Base-by-base conservation (phyloP, 2,888 invertebrate species). In the Adineta ricciae region DNA sequence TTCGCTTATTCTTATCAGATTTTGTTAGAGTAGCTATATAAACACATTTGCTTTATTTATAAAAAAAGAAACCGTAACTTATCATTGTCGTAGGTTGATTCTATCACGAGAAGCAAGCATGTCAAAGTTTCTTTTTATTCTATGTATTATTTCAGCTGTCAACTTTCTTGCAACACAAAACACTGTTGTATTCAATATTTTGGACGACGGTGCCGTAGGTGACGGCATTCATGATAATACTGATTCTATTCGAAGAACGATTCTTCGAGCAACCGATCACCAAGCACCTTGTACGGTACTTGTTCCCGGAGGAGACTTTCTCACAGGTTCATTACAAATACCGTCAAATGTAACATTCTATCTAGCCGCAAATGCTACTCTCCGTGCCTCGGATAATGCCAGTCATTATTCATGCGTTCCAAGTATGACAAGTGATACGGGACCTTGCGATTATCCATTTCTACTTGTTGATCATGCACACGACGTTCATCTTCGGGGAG, bases 331-430 rank as follows among this genome's bases (percentile, higher is more conserved):
- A 82, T 87, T 88, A 9, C 88, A 92, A 91, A 94, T 96, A 87
- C 94, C 95, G 0, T 94, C 95, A 16, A 92, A 96, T 88, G 95
- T 96, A 1, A 94, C 95, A 88, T 91, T 96, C 8, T 94, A 94
- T 88, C 91, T 96, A 32, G 64, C 64, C 32, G 3, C 1, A 16
- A 27, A 64, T 64, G 64, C 64, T 64, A 64, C 32, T 64, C 32
- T 64, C 16, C 64, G 64, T 64, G 64, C 64, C 27, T 64, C 64
- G 11, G 64, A 64, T 32, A 64, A 64, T 64, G 64, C n/a, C 11
- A 64, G 64, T 64, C 32, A 27, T 27, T 64, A 64, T 64, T 64
- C 64, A 64, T 32, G 32, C 32, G 19, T 64, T 64, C 32, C 64
- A 32, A 64, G 64, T 32, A 64, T 64, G 16, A 64, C 64, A 16